phyloP scores from a whole-genome alignment of 2,113 vertebrate species.

The Tyrannus savana region DNA sequence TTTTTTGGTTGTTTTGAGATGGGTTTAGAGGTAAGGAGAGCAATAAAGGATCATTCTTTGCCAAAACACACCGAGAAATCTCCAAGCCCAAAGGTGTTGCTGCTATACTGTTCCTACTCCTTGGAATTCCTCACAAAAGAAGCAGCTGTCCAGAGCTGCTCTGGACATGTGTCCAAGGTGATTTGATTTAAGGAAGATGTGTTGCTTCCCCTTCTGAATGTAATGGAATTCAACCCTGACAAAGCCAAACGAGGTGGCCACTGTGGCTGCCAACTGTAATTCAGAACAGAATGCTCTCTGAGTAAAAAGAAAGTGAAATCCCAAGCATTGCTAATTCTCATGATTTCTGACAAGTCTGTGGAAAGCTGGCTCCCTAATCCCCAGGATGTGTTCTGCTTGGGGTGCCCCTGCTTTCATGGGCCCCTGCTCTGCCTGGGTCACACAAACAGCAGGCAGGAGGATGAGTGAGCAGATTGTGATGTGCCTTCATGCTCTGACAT shows the following conservation, averaged over 20 bases:
- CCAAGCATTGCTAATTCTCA: not conserved
- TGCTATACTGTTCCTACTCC: not conserved
- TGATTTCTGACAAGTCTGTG: not conserved
- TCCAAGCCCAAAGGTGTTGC: not conserved
- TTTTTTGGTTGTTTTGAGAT: not conserved
- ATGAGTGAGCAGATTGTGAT: not conserved
- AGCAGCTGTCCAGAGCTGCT: not conserved
- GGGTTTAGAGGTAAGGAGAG: not conserved
- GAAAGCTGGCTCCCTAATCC: not conserved
- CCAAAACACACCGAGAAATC: not conserved
- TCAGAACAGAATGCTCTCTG: conserved; percentile 10
- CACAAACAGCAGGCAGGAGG: not conserved
- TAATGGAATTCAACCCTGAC: not conserved
- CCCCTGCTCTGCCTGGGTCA: not conserved
- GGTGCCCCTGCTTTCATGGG: not conserved
- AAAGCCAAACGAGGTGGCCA: not conserved
- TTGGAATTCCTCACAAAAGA: not conserved
- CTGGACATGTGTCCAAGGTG: not conserved
- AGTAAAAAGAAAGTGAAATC: not conserved
- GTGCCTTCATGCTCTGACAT: not conserved
- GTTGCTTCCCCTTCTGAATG: not conserved
- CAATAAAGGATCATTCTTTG: not conserved
- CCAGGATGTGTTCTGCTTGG: not conserved
- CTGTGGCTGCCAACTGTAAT: conserved; percentile 13
- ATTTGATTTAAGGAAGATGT: not conserved